A percentile compares a stretch with the other conserved stretches of the same genome.
Evolutionary conservation across 2,888 invertebrate species (phyloP).

Genomic region (Macrosiphum euphorbiae): DNA sequence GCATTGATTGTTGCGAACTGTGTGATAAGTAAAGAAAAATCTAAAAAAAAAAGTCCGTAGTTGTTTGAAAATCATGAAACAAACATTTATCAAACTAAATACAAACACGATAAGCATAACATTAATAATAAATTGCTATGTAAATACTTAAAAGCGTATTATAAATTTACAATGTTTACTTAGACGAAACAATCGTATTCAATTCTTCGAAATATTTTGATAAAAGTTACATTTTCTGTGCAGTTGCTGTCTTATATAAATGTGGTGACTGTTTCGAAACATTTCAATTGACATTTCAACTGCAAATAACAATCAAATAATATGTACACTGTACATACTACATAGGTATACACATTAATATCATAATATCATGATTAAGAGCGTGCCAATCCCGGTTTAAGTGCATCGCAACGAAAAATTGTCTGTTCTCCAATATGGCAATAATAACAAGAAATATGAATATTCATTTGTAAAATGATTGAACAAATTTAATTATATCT

Average conservation of each 20-base stretch:
- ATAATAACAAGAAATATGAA: background rate
- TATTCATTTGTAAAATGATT: background rate
- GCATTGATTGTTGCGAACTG: background rate
- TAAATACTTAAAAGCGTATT: background rate
- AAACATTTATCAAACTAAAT: background rate
- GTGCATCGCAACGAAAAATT: background rate
- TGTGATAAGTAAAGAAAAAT: background rate
- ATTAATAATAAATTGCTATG: background rate
- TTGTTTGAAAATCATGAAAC: background rate
- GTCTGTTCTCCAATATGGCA: background rate
- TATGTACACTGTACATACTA: too few species aligned
- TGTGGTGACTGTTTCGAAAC: background rate
- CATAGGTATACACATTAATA: background rate
- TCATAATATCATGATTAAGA: background rate
- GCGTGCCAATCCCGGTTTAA: background rate
- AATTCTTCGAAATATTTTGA: background rate
- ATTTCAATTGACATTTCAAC: background rate
- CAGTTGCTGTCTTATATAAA: background rate
- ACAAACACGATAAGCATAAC: background rate
- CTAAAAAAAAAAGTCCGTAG: background rate
- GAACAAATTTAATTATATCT: background rate
- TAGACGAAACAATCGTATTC: background rate
- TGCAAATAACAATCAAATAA: background rate
- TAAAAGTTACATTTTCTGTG: background rate
- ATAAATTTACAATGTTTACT: background rate